Conservation (phyloP, 1,140 invertebrate species). For the Dendroctonus valens region DNA sequence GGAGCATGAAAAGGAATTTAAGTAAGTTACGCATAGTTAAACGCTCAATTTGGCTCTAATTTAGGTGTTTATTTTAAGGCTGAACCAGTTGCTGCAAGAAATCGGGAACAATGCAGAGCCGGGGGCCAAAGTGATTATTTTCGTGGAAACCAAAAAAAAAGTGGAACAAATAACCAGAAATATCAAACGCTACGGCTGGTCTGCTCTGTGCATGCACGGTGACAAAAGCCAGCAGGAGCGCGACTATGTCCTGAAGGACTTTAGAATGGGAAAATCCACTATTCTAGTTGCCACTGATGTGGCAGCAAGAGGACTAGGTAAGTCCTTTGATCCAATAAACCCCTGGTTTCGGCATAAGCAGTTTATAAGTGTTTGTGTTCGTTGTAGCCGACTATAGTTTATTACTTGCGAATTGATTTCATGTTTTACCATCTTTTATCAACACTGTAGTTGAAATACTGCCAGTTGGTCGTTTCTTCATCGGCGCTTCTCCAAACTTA, state of each 20-base stretch:
- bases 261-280: conserved; percentile 83
- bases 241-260: conserved; percentile 93
- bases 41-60: neutral
- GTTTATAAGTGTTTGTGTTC: conserved; percentile 9
- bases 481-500: conserved; percentile 16
- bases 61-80: conserved; percentile 37
- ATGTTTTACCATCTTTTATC: too few species aligned
- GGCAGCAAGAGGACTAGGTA: conserved; percentile 96
- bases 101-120: conserved; percentile 81
- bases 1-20: conserved; percentile 84
- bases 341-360: neutral
- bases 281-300: conserved; percentile 98
- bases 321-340: conserved; percentile 50
- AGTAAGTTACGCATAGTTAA: conserved; percentile 56
- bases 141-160: conserved; percentile 95
- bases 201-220: conserved; percentile 91
- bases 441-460: neutral
- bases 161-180: conserved; percentile 89
- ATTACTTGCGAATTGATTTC: neutral
- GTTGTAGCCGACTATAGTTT: neutral
- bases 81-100: conserved; percentile 82
- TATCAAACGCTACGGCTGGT: conserved; percentile 88
- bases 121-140: conserved; percentile 91
- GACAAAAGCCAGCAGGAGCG: conserved; percentile 96
- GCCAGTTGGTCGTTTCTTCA: neutral